These are phyloP conservation scores for Panzeria rudis DNA, from an alignment of 2,888 invertebrate genomes.

Conservation along the genomic window DNA sequence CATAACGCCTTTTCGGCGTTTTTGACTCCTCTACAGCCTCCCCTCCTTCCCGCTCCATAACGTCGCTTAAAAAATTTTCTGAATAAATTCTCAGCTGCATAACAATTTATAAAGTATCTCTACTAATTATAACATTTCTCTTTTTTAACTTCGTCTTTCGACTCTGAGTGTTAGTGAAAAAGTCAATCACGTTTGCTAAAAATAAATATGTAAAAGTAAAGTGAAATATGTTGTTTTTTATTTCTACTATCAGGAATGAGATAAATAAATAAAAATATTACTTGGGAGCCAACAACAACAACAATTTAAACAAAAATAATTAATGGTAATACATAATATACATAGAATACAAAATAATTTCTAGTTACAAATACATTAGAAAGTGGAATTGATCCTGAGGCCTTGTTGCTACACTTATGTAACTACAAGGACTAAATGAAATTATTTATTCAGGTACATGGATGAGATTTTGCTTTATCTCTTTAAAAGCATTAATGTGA, in stretches of 20 bases:
- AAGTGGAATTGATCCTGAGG: slow-evolving; percentile 35
- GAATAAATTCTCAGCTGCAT: too few relatives aligned
- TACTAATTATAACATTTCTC: too few relatives aligned
- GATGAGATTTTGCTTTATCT: slow-evolving; percentile 12
- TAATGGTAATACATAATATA: slow-evolving; percentile 22
- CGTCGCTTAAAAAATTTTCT: too few relatives aligned
- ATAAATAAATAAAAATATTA: slow-evolving; percentile 24
- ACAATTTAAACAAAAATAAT: slow-evolving; percentile 36
- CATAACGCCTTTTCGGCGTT: too few relatives aligned
- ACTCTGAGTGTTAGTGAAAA: slow-evolving; percentile 11
- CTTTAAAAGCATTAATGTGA: slow-evolving; percentile 41
- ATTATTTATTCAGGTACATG: background rate
- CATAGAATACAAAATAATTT: slow-evolving; percentile 19
- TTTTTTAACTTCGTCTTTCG: background rate
- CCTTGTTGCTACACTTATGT: slow-evolving; percentile 10
- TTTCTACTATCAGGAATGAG: slow-evolving; percentile 4
- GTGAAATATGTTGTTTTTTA: background rate
- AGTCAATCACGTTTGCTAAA: slow-evolving; percentile 46
- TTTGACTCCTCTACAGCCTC: too few relatives aligned
- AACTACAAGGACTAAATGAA: background rate
- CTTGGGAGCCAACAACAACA: background rate
- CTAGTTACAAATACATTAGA: slow-evolving; percentile 22
- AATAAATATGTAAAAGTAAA: slow-evolving; percentile 44
- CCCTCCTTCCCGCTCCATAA: too few relatives aligned
- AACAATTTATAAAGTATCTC: too few relatives aligned